Base-by-base conservation (phyloP, 2,797 vertebrate species). In the Lacerta viridis region DNA sequence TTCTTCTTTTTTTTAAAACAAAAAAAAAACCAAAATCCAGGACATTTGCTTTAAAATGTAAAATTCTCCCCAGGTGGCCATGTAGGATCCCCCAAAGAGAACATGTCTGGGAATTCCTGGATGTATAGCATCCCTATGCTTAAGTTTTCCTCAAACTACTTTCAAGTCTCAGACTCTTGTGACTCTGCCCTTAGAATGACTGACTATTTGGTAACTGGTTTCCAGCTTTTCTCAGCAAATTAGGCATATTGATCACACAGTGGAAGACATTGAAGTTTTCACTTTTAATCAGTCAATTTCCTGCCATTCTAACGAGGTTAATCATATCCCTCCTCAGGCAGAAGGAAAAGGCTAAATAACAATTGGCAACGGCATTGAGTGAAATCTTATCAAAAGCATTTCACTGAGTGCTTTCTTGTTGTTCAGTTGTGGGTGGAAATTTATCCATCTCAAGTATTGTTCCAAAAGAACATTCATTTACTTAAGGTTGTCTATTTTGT, bases 281-380 rank as follows among this genome's bases (percentile, higher is more conserved):
- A 72, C 6, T 78, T 39, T 29, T 77, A 68, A 77, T 76, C 29
- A 72, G 46, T 74, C 9, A 27, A 9, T 20, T 61, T 36, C 15
- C 36, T 87, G 75, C 13, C 18, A 33, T 79, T 84, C 17, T 87
- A 59, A 88, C 66, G 5, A 86, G 46, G 7, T 71, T 84, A 79
- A 88, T 88, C 39, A 29, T 71, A 69, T 36, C 43, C 39, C 74
- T 55, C 29, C 39, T 64, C 17, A 3, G 20, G 78, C 68, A 36
- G n/a, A 80, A 66, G 55, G 55, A 66, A 85, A 74, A 27, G 20
- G 27, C 33, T 69, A 50, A 72, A 71, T 41, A 25, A 43, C 39
- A 7, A 27, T 61, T 77, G 3, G 25, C 29, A 29, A 4, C 39
- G 20, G 23, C n/a, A 27, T 8, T 83, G 66, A 74, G 59, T 90